Base-by-base conservation (phyloP, 2,113 vertebrate genomes). In the Gnathonemus longibarbis region DNA sequence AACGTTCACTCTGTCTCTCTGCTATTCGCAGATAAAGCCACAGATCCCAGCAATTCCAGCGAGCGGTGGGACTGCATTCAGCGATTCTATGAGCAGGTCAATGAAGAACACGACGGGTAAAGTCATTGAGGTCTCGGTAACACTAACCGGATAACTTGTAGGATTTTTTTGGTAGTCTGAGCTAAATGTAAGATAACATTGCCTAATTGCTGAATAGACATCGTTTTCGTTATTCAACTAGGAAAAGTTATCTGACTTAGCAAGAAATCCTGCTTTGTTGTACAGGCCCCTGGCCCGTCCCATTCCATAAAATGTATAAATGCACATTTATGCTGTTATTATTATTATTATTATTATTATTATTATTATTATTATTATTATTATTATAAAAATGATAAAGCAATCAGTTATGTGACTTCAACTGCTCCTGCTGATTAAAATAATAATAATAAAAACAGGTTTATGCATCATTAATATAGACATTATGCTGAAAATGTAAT, bases 1-100 rank as follows among this genome's bases (percentile, higher is more conserved):
- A 39, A 19, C 11, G 8, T 87, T 56, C 49, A 15, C 15, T 1
- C 62, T n/a, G 86, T 19, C 2, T 35, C 4, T 2, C 46, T 70
- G 87, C 21, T 58, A 13, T 52, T 89, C 84, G 3, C 94, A 98
- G 97, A 97, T 91, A 95, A 96, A 92, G 97, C 97, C 91, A 98
- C 98, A 4, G 96, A 98, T 89, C 97, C 97, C 1, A 94, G 95
- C 8, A 89, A 93, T 91, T 4, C 92, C 0, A 95, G 94, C 66
- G 96, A 98, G 84, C 95, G 96, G 90, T 98, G 97, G 97, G 96
- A 97, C 83, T 95, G 93, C 85, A 97, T 98, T 92, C 97, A 97
- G 94, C 93, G 85, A 80, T 98, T 98, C 94, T 98, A 96, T 53
- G 95, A 96, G 80, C 95, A 95, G 49, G 96, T 98, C 91, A 97